Base-by-base conservation (phyloP, 2,797 vertebrate genomes). In the Typhlichthys subterraneus region DNA sequence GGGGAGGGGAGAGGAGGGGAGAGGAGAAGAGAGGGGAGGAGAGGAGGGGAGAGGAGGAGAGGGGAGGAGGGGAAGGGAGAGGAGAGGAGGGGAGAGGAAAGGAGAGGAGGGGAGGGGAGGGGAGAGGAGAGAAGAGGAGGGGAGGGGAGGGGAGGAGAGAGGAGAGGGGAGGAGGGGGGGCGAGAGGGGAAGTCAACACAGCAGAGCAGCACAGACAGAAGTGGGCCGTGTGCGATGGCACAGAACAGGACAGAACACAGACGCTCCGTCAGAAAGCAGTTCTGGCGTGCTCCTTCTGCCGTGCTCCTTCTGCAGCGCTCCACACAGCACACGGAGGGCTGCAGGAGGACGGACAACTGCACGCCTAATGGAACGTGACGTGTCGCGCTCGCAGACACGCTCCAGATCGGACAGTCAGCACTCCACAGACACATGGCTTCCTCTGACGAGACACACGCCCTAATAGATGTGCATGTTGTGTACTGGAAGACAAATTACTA, bases 341-440 rank as follows among this genome's bases (percentile, higher is more conserved):
- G 64, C 70, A 79, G 68, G 59, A 79, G 60, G 78, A 81, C 80
- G 85, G 84, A 62, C 83, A 86, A 88, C 74, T 63, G 78, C 66
- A 66, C 72, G 87, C 71, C 87, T 90, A 92, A 92, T 92, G 88
- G 83, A 83, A 83, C 77, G 85, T 84, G 92, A 91, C 82, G 19
- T 45, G 69, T 80, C 75, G 65, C 69, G 79, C 77, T 88, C 85
- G 83, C 75, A 81, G 72, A 88, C 72, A 88, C 79, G 17, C 31
- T 17, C 76, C 65, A 86, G 54, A 82, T 65, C 79, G 77, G 77
- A 73, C 70, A 77, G 80, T 85, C 82, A 80, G 85, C 84, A 73
- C 64, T 84, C 81, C 64, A 61, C 70, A 63, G 70, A 79, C 85
- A 88, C 84, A 83, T 87, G 81, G 63, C 73, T 61, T 67, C 38